Evolutionary conservation across 2,888 invertebrate species (phyloP), one percentile per base, ranked within the genome.

Genomic region (Helicoverpa assulta): DNA sequence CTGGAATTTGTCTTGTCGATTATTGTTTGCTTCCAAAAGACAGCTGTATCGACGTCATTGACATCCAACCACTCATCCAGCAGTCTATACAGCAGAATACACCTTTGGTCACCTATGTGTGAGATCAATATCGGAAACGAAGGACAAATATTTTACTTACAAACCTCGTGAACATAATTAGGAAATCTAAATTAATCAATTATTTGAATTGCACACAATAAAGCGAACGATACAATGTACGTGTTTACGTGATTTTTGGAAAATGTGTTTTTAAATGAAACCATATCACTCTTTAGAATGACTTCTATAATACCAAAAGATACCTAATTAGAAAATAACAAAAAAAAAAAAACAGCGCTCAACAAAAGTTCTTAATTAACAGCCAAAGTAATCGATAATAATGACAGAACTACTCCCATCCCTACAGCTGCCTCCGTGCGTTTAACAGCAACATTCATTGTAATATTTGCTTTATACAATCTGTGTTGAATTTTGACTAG

Each of bases 391-490:
- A 8, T 74, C 80, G 80, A 79, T 62, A 76, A 2, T 58, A 50
- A 68, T 55, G 29, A 71, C 29, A 21, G 47, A n/a, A 18, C 43
- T 18, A 10, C n/a, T 33, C 64, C 7, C 81, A 65, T 56, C 78
- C n/a, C 77, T 78, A 78, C 14, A 12, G 19, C 33, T 50, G 54
- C 64, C 67, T 53, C 61, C 61, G 47, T 60, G 65, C 65, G 62
- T 81, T 81, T 70, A 81, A 78, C 73, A 70, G 73, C 60, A 77
- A 81, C 79, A 79, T 79, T 73, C 63, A 70, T 79, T 78, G 73
- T 70, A 70, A 79, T 81, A 65, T 81, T 81, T 78, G 67, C 74
- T 78, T 68, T 61, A 68, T 68, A 78, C 70, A 78, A 78, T 81
- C 74, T 70, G 67, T 58, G 67, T 73, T 78, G 74, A 79, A 79